Evolutionary conservation across 2,113 vertebrate species (phyloP).

Genomic region (Prunella himalayana): DNA sequence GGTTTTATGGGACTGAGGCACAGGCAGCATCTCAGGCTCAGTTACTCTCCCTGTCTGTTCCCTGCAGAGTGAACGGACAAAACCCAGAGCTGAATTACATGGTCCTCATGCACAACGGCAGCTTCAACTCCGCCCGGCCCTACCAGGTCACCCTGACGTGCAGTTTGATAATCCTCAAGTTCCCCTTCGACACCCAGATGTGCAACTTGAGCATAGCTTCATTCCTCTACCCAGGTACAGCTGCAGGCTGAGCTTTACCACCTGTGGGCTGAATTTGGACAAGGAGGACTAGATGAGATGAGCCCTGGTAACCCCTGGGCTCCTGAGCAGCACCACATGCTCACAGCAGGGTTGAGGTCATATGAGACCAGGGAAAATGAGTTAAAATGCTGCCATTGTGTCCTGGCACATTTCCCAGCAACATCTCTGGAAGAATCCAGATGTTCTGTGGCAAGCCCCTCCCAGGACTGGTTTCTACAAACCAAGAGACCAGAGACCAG

Average conservation of each 20-base stretch:
- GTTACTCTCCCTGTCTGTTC: not conserved
- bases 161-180: conserved; percentile 49
- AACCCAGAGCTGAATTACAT: not conserved
- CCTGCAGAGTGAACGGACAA: conserved; percentile 24
- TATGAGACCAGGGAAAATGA: not conserved
- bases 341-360: not conserved
- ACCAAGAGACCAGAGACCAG: not conserved
- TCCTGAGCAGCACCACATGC: not conserved
- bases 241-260: not conserved
- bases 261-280: not conserved
- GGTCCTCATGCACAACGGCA: not conserved
- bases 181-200: conserved; percentile 60
- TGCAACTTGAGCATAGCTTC: conserved; percentile 39
- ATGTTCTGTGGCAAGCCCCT: not conserved
- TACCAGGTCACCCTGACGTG: conserved; percentile 41
- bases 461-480: not conserved
- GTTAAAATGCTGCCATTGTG: not conserved
- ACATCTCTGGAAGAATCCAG: not conserved
- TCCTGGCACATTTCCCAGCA: not conserved
- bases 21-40: fast-evolving
- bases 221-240: conserved; percentile 20
- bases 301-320: not conserved
- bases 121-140: not conserved
- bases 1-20: not conserved
- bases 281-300: not conserved